A percentile compares a stretch with the other conserved stretches of the same genome.
Evolutionary conservation across 1,140 invertebrate genomes (phyloP).

Genomic region (Drosophila navojoa): DNA sequence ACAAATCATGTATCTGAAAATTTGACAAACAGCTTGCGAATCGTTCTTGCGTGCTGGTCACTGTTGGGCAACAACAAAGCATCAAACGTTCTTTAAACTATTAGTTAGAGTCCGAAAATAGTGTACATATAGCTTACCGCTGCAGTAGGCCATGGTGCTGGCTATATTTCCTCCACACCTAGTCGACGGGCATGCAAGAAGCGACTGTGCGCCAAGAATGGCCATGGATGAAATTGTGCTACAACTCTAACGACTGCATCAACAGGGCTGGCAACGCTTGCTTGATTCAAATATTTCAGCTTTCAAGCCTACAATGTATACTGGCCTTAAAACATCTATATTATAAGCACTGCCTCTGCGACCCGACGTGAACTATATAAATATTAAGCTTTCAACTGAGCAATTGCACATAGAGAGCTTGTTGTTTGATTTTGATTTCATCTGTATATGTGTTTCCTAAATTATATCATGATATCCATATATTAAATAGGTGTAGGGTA

Average conservation of each 20-base stretch:
- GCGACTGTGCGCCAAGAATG: conserved; percentile 41
- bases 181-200: conserved; percentile 20
- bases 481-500: too few relatives aligned
- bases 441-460: too few relatives aligned
- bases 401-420: too few relatives aligned
- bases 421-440: too few relatives aligned
- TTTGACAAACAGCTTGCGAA: conserved; percentile 63
- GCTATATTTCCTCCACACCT: conserved; percentile 2
- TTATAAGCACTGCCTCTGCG: too few relatives aligned
- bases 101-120: conserved; percentile 8
- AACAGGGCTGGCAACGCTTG: conserved; percentile 40
- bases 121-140: conserved; percentile 48
- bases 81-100: conserved; percentile 1
- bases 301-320: neutral
- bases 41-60: conserved; percentile 54
- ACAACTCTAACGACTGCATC: neutral
- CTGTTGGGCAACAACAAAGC: conserved; percentile 22
- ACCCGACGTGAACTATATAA: too few relatives aligned
- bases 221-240: conserved; percentile 15
- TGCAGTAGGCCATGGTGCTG: conserved; percentile 56
- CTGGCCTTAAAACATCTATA: too few relatives aligned
- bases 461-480: too few relatives aligned
- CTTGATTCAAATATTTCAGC: conserved; percentile 40
- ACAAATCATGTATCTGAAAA: conserved; percentile 62
- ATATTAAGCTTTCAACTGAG: too few relatives aligned